Evolutionary conservation across 1,140 invertebrate genomes (phyloP), one percentile per base, ranked within the genome.

Genomic region (Drosophila mayri): DNA sequence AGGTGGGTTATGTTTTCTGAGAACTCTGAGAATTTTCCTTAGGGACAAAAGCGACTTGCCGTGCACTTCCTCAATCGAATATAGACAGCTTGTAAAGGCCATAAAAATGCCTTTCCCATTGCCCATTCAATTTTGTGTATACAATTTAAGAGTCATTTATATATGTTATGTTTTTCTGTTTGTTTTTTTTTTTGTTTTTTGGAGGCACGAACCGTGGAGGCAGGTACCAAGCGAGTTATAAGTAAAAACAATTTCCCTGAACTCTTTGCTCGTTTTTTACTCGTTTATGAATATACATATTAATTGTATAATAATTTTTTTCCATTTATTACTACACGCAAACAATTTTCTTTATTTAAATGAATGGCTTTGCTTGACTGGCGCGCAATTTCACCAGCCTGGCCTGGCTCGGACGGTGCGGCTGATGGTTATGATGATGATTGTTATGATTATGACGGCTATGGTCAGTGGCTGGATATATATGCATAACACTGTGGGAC

Each of bases 291-390:
- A 59, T 68, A 75, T 63, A 44, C 55, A 57, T 76, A 59, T 83
- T 87, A 87, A 87, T 87, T 88, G 80, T 77, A 88, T 88, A 83
- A 83, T 87, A 88, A 83, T 88, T 84, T 87, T 65, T 74, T 52
- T 18, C 44, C 72, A 84, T 79, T 79, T 83, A 76, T 87, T 78
- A 70, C 74, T 66, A 77, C 78, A 81, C 80, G 81, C 82, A 73
- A 76, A 76, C 83, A 60, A 76, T 86, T 86, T 87, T 83, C 76
- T 88, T 88, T 83, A 88, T 88, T 87, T 88, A 79, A 88, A 88
- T 88, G 84, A 87, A 83, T 76, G 63, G 76, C 79, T 63, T 55
- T 75, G 83, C 76, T 65, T 87, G 83, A 83, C 79, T 86, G 82
- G 46, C 82, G 76, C 78, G 73, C 82, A 85, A 78, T 85, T 85